Percentiles rank a stretch among this genome's conserved stretches.
Evolutionary conservation across 2,888 invertebrate genomes (phyloP).

Genomic region (Ophioninae sp.): DNA sequence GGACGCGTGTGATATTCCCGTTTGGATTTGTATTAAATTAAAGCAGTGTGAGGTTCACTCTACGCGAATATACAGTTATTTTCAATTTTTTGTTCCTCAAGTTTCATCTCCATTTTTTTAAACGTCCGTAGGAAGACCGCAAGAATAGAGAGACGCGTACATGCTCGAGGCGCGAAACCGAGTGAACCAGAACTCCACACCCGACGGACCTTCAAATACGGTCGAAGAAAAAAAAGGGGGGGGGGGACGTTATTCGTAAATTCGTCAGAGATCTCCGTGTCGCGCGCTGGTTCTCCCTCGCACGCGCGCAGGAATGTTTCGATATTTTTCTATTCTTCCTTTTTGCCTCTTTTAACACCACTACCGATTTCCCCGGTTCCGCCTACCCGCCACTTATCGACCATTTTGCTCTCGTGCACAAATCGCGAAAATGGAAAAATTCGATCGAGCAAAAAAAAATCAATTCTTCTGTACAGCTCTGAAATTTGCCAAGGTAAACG

Average conservation of each 20-base stretch:
- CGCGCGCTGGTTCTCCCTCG: slow-evolving; percentile 1
- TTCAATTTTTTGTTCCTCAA: slow-evolving; percentile 46
- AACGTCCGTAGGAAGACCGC: slow-evolving; percentile 76
- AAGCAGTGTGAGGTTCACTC: slow-evolving; percentile 16
- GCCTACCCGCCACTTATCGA: slow-evolving; percentile 20
- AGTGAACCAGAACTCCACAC: slow-evolving; percentile 54
- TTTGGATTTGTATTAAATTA: slow-evolving; percentile 6
- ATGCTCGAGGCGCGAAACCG: slow-evolving; percentile 64
- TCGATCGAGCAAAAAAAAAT: neutral
- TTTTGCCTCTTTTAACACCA: slow-evolving; percentile 55
- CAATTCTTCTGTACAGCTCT: neutral
- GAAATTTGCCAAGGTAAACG: too few species aligned
- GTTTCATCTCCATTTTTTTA: slow-evolving; percentile 67
- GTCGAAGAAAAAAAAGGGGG: slow-evolving; percentile 26
- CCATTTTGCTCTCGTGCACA: slow-evolving; percentile 33
- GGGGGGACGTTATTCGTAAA: neutral
- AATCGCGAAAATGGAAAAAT: slow-evolving; percentile 57
- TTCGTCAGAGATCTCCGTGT: slow-evolving; percentile 13
- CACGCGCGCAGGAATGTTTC: slow-evolving; percentile 74
- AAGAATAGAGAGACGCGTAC: slow-evolving; percentile 70
- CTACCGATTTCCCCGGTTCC: too few species aligned
- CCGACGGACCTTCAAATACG: slow-evolving; percentile 40
- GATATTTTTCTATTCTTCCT: slow-evolving; percentile 70
- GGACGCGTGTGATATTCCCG: neutral
- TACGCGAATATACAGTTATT: neutral